Conservation (phyloP, 2,113 vertebrate genomes). For the Hippocampus zosterae region DNA sequence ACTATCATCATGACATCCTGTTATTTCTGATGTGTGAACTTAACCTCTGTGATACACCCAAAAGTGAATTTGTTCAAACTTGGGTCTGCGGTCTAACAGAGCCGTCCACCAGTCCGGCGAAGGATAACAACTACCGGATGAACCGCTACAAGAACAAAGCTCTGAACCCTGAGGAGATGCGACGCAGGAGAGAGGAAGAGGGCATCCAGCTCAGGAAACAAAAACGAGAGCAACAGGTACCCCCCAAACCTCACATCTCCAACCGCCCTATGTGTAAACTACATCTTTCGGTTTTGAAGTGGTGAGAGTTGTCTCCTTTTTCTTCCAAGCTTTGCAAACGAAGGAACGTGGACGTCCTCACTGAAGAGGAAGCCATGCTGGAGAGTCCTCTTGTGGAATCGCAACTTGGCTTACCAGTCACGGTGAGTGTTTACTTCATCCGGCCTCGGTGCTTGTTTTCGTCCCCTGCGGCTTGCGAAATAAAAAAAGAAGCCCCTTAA, state of each 20-base stretch:
- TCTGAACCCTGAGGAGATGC: conserved; percentile 95
- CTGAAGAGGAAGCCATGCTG: conserved; percentile 87
- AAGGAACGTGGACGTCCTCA: conserved; percentile 91
- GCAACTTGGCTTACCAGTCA: conserved; percentile 77
- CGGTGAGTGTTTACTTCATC: conserved; percentile 71
- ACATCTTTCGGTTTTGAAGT: background rate
- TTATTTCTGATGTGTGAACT: conserved; percentile 27
- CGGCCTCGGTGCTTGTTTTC: background rate
- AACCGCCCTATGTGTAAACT: background rate
- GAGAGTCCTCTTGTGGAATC: conserved; percentile 89
- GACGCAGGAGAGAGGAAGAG: conserved; percentile 91
- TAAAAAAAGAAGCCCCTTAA: background rate
- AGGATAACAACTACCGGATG: conserved; percentile 97
- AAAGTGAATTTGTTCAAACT: background rate
- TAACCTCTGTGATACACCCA: background rate
- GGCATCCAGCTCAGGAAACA: conserved; percentile 97
- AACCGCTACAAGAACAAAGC: conserved; percentile 99
- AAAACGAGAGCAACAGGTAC: conserved; percentile 95
- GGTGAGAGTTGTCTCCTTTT: background rate
- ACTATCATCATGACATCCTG: conserved; percentile 33
- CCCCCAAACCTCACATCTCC: background rate
- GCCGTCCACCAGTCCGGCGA: conserved; percentile 89
- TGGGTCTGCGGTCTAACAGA: conserved; percentile 66
- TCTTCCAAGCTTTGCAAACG: conserved; percentile 88
- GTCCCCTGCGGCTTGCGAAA: too few species aligned